These are phyloP conservation scores for Drosophila persimilis DNA, from an alignment of 1,140 invertebrate species.

Conservation along the genomic window DNA sequence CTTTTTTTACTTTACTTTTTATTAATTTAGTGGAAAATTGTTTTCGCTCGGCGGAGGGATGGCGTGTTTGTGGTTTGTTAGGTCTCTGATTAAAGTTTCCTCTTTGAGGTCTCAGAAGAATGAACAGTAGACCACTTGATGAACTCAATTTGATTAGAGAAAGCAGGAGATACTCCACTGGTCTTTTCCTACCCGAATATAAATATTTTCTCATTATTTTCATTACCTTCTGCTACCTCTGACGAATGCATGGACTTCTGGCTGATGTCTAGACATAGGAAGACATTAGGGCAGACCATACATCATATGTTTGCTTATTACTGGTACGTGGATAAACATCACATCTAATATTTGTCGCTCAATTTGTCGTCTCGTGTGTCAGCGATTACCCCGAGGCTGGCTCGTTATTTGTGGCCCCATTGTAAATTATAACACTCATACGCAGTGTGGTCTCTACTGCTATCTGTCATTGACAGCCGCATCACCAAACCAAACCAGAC, in stretches of 20 bases:
- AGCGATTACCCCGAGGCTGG: not conserved
- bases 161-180: no score
- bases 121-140: not conserved
- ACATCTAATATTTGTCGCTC: conserved; percentile 42
- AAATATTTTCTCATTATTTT: no score
- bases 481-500: not conserved
- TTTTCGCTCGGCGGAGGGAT: conserved; percentile 7
- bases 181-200: no score
- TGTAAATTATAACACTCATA: conserved; percentile 45
- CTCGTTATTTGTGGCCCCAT: conserved; percentile 21
- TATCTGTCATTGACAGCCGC: conserved; percentile 43
- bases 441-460: conserved; percentile 27
- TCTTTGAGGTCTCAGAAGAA: no score
- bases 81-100: conserved; percentile 21
- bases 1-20: conserved; percentile 29
- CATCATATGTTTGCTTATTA: conserved; percentile 29
- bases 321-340: conserved; percentile 30
- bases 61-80: conserved; percentile 8
- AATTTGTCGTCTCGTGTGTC: conserved; percentile 14
- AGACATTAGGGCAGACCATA: no score
- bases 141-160: conserved; percentile 18
- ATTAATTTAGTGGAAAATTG: conserved; percentile 76
- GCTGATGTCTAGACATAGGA: conserved; percentile 34
- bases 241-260: conserved; percentile 19
- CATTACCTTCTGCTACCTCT: conserved; percentile 30